phyloP scores from a whole-genome alignment of 2,113 vertebrate genomes.

The Toxotes chatareus region DNA sequence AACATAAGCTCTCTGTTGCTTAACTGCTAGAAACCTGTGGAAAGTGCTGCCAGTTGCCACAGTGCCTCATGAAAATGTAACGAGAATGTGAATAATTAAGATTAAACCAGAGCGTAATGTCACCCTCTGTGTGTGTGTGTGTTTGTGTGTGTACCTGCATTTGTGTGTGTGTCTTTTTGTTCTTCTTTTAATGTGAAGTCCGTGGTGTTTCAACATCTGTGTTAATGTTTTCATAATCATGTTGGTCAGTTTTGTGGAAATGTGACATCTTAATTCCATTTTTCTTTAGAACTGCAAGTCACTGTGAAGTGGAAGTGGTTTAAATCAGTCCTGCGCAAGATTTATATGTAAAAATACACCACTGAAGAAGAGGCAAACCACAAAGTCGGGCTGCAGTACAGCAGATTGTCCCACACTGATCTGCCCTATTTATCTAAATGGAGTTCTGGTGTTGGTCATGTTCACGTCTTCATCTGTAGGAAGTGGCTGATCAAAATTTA shows the following conservation, averaged over 20 bases:
- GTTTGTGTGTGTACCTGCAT: neutral
- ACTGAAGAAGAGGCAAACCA: constrained; percentile 11
- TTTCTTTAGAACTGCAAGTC: neutral
- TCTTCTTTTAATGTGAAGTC: neutral
- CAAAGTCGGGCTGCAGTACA: neutral
- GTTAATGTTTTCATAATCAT: neutral
- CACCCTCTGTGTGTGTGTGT: constrained; percentile 39
- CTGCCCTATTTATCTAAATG: constrained; percentile 29
- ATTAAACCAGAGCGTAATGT: constrained; percentile 63
- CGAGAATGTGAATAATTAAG: constrained; percentile 78
- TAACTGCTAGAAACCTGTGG: constrained; percentile 37
- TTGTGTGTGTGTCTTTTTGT: neutral
- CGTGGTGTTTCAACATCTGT: neutral
- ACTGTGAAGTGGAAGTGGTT: constrained; percentile 31
- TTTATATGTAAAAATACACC: constrained; percentile 11
- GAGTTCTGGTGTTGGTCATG: constrained; percentile 29
- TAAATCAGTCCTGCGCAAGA: neutral
- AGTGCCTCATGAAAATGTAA: constrained; percentile 70
- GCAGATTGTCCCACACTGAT: neutral
- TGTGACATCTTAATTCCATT: neutral
- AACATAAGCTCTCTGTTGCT: constrained; percentile 39
- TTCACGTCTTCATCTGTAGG: constrained; percentile 7
- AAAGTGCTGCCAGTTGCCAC: constrained; percentile 52
- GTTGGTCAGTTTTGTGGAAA: neutral
- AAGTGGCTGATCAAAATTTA: constrained; percentile 37